Base-by-base conservation (phyloP, 2,797 vertebrate genomes). In the Sparus aurata region DNA sequence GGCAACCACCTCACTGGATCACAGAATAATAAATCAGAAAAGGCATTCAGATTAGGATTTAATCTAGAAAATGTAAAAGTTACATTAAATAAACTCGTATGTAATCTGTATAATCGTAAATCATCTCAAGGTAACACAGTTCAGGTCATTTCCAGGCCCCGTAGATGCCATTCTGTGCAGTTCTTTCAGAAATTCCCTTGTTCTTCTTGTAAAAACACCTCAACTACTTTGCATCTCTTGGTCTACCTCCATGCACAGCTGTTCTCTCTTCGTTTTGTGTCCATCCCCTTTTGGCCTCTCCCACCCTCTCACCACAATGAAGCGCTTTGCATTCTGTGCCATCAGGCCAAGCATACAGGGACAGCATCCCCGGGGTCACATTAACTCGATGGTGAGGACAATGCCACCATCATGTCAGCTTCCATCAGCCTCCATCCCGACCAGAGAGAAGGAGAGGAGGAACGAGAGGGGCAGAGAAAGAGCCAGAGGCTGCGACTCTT, bases 391-490 rank as follows among this genome's bases (percentile, higher is more conserved):
- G 55, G 79, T 75, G 92, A 91, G 92, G 91, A 92, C 93, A 94
- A 93, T 90, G 89, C 85, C 89, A 89, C 90, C 89, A 83, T 89
- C 89, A 86, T 70, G 89, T 95, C 94, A 91, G 87, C 81, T 92
- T 85, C 87, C 88, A 94, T 94, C 93, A 94, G 82, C 89, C 87
- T 92, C 89, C 84, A 83, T 91, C 89, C 83, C 34, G 20, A 15
- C 72, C 69, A 60, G 62, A 75, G 80, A 83, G 75, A 69, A 57
- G 55, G 43, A 68, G 73, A 63, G 65, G 59, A 53, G 47, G 75
- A 20, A 64, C 59, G 65, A 68, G 75, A 73, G 80, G 75, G 78
- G 65, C 75, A 59, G 65, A 47, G 61, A 23, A 49, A 71, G 65
- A 74, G 87, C 91, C 89, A 68, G 89, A 73, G 90, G 91, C 87